A percentile compares a stretch with the other conserved stretches of the same genome.
phyloP scores from a whole-genome alignment of 2,888 invertebrate species.

The Ormyrus thymus region DNA sequence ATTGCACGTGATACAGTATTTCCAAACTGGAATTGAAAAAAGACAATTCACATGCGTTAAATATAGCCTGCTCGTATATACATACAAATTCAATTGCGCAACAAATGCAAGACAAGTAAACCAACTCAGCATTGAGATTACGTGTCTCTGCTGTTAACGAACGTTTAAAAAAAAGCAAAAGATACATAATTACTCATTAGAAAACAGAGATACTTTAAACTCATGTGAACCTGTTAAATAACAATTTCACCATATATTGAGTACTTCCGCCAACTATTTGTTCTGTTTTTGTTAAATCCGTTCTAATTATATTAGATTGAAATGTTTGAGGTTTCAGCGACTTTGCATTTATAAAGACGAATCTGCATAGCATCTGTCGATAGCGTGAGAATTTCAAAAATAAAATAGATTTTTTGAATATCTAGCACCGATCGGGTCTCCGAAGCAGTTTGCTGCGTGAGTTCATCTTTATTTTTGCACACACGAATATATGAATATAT shows the following conservation, averaged over 20 bases:
- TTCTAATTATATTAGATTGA: too few relatives aligned
- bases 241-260: not conserved
- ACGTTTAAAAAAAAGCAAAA: conserved; percentile 8
- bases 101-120: conserved; percentile 11
- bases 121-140: conserved; percentile 32
- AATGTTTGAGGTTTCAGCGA: too few relatives aligned
- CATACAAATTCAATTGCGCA: conserved; percentile 23
- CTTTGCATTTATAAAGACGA: too few relatives aligned
- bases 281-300: too few relatives aligned
- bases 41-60: not conserved
- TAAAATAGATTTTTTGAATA: too few relatives aligned
- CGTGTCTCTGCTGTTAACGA: not conserved
- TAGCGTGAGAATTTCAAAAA: too few relatives aligned
- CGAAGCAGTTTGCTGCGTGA: conserved; percentile 4
- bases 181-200: not conserved
- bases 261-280: too few relatives aligned
- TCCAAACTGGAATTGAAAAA: not conserved
- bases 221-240: not conserved
- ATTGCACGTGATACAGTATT: too few relatives aligned
- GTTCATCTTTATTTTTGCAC: conserved; percentile 37
- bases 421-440: too few relatives aligned
- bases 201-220: not conserved
- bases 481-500: not conserved
- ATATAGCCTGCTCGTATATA: not conserved
- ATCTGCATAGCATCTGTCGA: too few relatives aligned